Evolutionary conservation across 2,797 vertebrate genomes (phyloP).

Genomic region (Pteropus rufus): DNA sequence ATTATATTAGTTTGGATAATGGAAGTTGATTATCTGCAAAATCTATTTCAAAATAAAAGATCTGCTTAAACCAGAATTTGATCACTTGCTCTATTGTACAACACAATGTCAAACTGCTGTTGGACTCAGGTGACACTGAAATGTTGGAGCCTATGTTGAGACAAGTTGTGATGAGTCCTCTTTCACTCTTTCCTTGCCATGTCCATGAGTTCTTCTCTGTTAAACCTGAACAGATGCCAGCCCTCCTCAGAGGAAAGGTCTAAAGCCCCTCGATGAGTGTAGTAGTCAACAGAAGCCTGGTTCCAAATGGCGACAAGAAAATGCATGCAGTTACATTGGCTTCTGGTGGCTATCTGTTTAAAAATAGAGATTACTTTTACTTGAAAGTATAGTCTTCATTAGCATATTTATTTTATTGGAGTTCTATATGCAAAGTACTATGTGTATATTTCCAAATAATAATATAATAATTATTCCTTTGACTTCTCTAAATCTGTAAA

Average conservation of each 20-base stretch:
- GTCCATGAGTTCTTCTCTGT: slow-evolving; percentile 81
- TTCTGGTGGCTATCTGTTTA: slow-evolving; percentile 85
- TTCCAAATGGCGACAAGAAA: slow-evolving; percentile 87
- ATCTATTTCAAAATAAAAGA: slow-evolving; percentile 30
- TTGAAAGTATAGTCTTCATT: slow-evolving; percentile 23
- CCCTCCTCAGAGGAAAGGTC: slow-evolving; percentile 86
- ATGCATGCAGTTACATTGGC: slow-evolving; percentile 87
- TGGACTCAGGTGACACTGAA: slow-evolving; percentile 11
- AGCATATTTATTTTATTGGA: slow-evolving; percentile 13
- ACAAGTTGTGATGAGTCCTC: background rate
- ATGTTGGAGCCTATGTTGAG: background rate
- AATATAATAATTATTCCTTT: background rate
- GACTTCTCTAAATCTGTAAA: background rate
- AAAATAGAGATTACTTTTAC: slow-evolving; percentile 41
- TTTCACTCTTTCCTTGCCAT: slow-evolving; percentile 77
- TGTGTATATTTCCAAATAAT: background rate
- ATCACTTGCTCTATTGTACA: slow-evolving; percentile 52
- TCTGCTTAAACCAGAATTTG: background rate
- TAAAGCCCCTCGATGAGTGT: slow-evolving; percentile 79
- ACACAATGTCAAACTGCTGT: slow-evolving; percentile 11
- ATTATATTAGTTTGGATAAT: slow-evolving; percentile 35
- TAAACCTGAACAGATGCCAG: slow-evolving; percentile 86
- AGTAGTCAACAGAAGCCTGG: slow-evolving; percentile 83
- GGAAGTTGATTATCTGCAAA: slow-evolving; percentile 7
- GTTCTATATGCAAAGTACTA: background rate